Base-by-base conservation (phyloP, 2,113 vertebrate genomes). In the Oophaga pumilio region DNA sequence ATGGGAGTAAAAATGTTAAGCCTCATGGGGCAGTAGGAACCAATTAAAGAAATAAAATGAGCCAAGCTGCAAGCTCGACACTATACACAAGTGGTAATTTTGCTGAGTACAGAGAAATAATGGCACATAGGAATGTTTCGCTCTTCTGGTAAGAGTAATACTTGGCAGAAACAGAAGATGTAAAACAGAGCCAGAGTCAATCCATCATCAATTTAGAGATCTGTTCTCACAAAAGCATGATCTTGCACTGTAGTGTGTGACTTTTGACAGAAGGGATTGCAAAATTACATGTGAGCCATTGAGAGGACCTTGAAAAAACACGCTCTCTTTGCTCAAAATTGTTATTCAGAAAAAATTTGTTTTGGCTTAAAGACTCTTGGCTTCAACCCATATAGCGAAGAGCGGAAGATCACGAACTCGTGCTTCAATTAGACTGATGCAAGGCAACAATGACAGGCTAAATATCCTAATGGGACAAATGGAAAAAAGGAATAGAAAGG, bases 221-320 rank as follows among this genome's bases (percentile, higher is more conserved):
- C 86, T 82, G 86, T 76, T 82, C 77, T 82, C 66, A 82, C 78
- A 82, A 87, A 87, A 82, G 60, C 86, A 82, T 87, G 86, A 87
- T 69, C 85, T 26, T 80, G 76, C 62, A 28, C 85, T 57, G 62
- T 68, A 69, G 76, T 86, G 76, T 76, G 84, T 86, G 86, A 74
- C 86, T 87, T 87, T 43, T 62, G 78, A 87, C 85, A 59, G 66
- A 22, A 52, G 56, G 60, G 68, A 73, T 49, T 87, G 78, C 82
- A 87, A 87, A 82, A 82, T 87, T 82, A 87, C 49, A 86, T 82
- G 68, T 71, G 60, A 74, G 86, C 28, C 53, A 86, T 69, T 5
- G 8, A 78, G 26, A 57, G 26, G 26, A n/a, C 50, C 68, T 60
- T 60, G 64, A 52, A 82, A 86, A n/a, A 81, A 86, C 57, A 1